Evolutionary conservation across 1,140 invertebrate species (phyloP).

Genomic region (Palaemon carinicauda): DNA sequence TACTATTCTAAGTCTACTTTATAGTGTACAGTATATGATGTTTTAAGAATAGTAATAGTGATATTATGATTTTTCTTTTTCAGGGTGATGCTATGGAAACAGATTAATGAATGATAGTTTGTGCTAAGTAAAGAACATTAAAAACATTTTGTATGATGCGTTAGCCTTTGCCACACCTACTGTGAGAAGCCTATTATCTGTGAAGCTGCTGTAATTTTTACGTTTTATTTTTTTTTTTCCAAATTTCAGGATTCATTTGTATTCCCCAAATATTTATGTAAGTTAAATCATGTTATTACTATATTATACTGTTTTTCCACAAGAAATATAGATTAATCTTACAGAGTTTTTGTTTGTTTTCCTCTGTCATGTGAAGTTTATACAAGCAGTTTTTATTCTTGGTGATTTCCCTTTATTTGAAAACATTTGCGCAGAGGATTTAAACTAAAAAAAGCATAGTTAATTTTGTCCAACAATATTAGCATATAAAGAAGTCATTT

Average conservation of each 20-base stretch:
- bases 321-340: no score
- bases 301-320: no score
- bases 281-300: no score
- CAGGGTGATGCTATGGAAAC: conserved; percentile 48
- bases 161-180: background rate
- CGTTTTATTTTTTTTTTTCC: background rate
- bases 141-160: background rate
- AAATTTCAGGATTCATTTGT: background rate
- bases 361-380: no score
- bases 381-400: no score
- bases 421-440: no score
- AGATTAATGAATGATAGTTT: conserved; percentile 21
- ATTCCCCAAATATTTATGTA: background rate
- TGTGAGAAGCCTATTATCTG: background rate
- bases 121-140: background rate
- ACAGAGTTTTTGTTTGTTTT: no score
- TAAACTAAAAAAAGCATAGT: no score
- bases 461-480: no score
- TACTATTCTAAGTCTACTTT: background rate
- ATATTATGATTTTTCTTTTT: background rate
- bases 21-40: no score
- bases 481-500: no score
- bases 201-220: background rate
- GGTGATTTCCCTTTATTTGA: no score
- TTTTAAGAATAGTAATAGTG: background rate